Evolutionary conservation across 2,888 invertebrate species (phyloP), one percentile per base, ranked within the genome.

Genomic region (Yponomeuta cagnagella): DNA sequence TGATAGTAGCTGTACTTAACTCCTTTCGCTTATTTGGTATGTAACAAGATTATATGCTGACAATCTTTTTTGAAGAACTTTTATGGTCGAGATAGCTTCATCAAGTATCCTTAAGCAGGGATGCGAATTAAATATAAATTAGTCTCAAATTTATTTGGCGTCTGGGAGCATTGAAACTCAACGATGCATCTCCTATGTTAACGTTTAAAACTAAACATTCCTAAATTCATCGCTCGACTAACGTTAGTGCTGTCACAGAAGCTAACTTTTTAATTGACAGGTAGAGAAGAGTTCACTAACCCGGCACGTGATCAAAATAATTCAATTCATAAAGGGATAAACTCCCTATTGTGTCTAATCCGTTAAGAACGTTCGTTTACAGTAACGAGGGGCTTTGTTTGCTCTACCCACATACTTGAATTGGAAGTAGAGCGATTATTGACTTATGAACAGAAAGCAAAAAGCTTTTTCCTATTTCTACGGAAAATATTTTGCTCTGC

Each of bases 261-360:
- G 43, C 52, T 64, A 23, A 64, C 23, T 64, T 64, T 63, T 58
- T 15, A 58, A 58, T 58, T 58, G 52, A 58, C 52, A 58, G 52
- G 52, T 58, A 15, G 52, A 15, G 15, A 58, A 58, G 52, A 58
- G 52, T 58, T 58, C 15, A 15, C 1, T 58, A 15, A 58, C 52
- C 52, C 15, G 52, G 15, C 52, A 58, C 52, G 52, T 58, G 52
- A 58, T 58, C 52, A 15, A 58, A 58, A 58, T 58, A 15, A 58
- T 12, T 15, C 12, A 58, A 58, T 15, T 58, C 52, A 9, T 58
- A 58, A 5, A 58, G 15, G 52, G 52, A 58, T 15, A 58, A 58
- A 58, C 15, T 58, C 15, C 52, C 52, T 58, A 58, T 58, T 58
- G 52, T 58, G 15, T 5, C 5, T 58, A 58, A 58, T 58, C 52